Evolutionary conservation across 2,797 vertebrate species (phyloP).

Genomic region (Lacerta viridis): DNA sequence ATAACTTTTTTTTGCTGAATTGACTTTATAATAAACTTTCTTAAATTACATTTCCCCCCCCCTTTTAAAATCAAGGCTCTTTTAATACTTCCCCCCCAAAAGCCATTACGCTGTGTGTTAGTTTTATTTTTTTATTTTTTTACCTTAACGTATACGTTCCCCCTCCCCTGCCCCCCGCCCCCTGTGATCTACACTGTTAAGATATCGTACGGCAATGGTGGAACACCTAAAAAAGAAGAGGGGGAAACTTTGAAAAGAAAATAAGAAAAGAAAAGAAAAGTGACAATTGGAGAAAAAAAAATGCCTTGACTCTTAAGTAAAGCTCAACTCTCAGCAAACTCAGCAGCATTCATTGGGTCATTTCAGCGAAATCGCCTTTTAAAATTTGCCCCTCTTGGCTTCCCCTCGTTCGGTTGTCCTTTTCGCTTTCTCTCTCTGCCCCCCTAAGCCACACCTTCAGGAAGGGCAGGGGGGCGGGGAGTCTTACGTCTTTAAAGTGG

Average conservation of each 20-base stretch:
- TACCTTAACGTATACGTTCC: constrained; percentile 84
- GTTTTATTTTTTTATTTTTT: constrained; percentile 71
- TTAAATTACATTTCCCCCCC: constrained; percentile 82
- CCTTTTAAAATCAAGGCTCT: constrained; percentile 88
- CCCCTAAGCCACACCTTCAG: constrained; percentile 24
- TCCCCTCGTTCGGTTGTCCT: constrained; percentile 62
- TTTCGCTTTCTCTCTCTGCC: constrained; percentile 25
- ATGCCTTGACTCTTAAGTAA: constrained; percentile 85
- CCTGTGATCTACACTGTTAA: constrained; percentile 80
- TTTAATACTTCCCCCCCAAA: constrained; percentile 75
- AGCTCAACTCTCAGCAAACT: constrained; percentile 82
- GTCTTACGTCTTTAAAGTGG: constrained; percentile 69
- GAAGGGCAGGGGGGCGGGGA: constrained; percentile 34
- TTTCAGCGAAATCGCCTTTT: constrained; percentile 59
- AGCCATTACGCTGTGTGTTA: constrained; percentile 76
- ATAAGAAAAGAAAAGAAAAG: constrained; percentile 79
- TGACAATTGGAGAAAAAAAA: constrained; percentile 81
- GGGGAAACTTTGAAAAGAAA: constrained; percentile 7
- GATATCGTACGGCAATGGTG: constrained; percentile 79
- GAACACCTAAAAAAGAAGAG: constrained; percentile 83
- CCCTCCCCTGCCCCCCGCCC: constrained; percentile 7
- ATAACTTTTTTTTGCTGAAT: constrained; percentile 87
- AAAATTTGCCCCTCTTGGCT: constrained; percentile 27
- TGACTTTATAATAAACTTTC: constrained; percentile 88
- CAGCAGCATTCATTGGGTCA: constrained; percentile 78